These are phyloP conservation scores for Ciconia nigra DNA, from an alignment of 2,797 vertebrate species.

Conservation along the genomic window DNA sequence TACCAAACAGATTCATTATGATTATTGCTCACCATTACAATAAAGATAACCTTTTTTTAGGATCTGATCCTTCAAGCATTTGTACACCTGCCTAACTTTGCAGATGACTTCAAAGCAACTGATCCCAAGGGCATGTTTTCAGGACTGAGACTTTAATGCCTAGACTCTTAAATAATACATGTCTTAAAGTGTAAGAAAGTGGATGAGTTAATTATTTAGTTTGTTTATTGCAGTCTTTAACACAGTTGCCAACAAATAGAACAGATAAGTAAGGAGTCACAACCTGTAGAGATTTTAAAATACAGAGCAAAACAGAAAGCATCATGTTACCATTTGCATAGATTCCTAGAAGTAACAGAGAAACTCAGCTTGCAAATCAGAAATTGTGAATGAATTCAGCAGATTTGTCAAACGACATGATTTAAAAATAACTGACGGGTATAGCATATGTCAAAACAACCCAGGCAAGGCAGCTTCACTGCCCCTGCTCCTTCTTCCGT, in stretches of 20 bases:
- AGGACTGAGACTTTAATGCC: slow-evolving; percentile 20
- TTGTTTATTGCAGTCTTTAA: slow-evolving; percentile 59
- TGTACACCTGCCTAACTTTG: not conserved
- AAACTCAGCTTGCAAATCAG: not conserved
- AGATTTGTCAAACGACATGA: not conserved
- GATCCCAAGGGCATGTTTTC: not conserved
- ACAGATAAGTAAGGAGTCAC: slow-evolving; percentile 56
- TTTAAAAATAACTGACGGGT: slow-evolving; percentile 11
- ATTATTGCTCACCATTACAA: not conserved
- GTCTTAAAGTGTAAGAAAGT: slow-evolving; percentile 35
- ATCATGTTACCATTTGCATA: not conserved
- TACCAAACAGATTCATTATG: slow-evolving; percentile 4
- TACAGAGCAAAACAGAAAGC: slow-evolving; percentile 42
- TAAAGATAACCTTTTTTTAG: not conserved
- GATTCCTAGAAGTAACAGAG: not conserved
- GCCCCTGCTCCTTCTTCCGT: slow-evolving; percentile 5
- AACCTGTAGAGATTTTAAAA: slow-evolving; percentile 49
- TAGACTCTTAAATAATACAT: slow-evolving; percentile 56
- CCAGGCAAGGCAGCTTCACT: not conserved
- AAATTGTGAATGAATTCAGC: slow-evolving; percentile 47
- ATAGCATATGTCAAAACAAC: slow-evolving; percentile 48
- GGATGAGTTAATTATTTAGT: slow-evolving; percentile 61
- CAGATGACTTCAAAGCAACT: not conserved
- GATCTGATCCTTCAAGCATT: not conserved
- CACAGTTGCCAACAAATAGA: slow-evolving; percentile 49